These are phyloP conservation scores for Gambusia holbrooki DNA, from an alignment of 2,113 vertebrate genomes.

Conservation along the genomic window DNA sequence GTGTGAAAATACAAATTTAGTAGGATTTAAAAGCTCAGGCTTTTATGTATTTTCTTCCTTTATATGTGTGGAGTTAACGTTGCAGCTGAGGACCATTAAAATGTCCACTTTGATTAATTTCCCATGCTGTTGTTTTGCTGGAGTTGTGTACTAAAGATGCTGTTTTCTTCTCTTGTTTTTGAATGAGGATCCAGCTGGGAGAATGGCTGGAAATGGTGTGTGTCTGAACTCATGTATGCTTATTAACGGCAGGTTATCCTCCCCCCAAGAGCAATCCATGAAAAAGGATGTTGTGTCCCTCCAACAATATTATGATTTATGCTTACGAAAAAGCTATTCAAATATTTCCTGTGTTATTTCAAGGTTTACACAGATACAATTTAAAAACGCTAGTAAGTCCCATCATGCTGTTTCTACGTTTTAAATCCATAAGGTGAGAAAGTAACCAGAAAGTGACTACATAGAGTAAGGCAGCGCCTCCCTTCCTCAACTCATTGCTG, in stretches of 20 bases:
- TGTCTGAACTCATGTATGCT: conserved; percentile 7
- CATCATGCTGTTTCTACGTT: not conserved
- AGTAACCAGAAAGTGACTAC: not conserved
- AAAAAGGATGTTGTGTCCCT: conserved; percentile 7
- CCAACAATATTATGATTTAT: not conserved
- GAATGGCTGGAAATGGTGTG: not conserved
- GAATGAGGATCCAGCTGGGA: conserved; percentile 16
- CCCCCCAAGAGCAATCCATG: not conserved
- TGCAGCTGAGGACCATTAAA: not conserved
- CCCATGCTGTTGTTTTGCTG: not conserved
- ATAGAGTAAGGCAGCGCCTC: too few species aligned
- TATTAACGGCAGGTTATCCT: conserved; percentile 16
- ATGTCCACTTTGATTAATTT: not conserved
- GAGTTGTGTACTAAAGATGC: not conserved
- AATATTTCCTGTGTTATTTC: not conserved
- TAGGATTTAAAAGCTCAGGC: conserved; percentile 37
- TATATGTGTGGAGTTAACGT: conserved; percentile 16
- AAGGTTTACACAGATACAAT: not conserved
- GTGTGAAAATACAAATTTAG: not conserved
- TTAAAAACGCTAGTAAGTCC: not conserved
- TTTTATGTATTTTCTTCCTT: conserved; percentile 5
- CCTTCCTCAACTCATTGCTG: not conserved
- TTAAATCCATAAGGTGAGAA: not conserved
- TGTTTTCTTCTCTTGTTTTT: conserved; percentile 2
- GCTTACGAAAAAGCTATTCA: not conserved